Evolutionary conservation across 2,113 vertebrate species (phyloP).

Genomic region (Felis catus): F.catus_Fca126_mat1.0 CM031417.1:661501-662000

Average conservation of each 20-base stretch:
- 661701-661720: neutral
- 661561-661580: too few species aligned
- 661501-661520: neutral
- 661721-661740: fast-evolving
- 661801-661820: neutral
- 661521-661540: neutral
- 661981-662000: neutral
- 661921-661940: neutral
- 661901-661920: neutral
- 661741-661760: neutral
- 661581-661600: neutral
- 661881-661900: neutral
- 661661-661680: fast-evolving
- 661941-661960: neutral
- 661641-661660: neutral
- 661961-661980: neutral
- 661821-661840: neutral
- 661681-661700: neutral
- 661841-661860: neutral
- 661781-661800: neutral
- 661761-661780: neutral
- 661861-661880: neutral
- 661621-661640: neutral
- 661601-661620: neutral
- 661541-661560: neutral